Conservation (phyloP, 2,797 vertebrate species). For the Ciconia nigra region DNA sequence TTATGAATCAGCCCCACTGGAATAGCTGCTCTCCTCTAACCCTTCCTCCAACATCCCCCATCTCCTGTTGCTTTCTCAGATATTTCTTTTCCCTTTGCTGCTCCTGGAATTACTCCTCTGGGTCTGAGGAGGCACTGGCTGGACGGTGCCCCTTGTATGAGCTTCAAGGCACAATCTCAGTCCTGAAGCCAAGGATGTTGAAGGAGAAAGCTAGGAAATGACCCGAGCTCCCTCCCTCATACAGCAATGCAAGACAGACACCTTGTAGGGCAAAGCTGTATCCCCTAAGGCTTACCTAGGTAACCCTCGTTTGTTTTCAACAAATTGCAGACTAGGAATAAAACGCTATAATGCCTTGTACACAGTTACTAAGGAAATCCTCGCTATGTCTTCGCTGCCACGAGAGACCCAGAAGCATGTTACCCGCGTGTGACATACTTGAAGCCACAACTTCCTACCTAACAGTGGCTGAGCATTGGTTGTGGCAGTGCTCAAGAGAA, state of each 20-base stretch:
- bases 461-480: fast-evolving
- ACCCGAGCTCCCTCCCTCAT: background rate
- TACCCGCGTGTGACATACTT: background rate
- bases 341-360: background rate
- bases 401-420: background rate
- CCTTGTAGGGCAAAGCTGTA: background rate
- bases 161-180: background rate
- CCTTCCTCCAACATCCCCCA: background rate
- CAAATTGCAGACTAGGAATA: background rate
- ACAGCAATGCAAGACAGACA: background rate
- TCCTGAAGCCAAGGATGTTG: background rate
- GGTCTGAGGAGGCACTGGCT: background rate
- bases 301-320: background rate
- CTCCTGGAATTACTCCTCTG: background rate
- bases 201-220: background rate
- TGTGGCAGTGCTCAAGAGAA: background rate
- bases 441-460: background rate
- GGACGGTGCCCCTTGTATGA: background rate
- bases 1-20: background rate
- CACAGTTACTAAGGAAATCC: background rate
- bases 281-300: background rate
- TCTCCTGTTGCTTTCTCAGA: background rate
- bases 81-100: background rate
- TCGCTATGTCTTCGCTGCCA: background rate
- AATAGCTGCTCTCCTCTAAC: background rate